Conservation (phyloP, 2,888 invertebrate species). For the Meta bourneti region DNA sequence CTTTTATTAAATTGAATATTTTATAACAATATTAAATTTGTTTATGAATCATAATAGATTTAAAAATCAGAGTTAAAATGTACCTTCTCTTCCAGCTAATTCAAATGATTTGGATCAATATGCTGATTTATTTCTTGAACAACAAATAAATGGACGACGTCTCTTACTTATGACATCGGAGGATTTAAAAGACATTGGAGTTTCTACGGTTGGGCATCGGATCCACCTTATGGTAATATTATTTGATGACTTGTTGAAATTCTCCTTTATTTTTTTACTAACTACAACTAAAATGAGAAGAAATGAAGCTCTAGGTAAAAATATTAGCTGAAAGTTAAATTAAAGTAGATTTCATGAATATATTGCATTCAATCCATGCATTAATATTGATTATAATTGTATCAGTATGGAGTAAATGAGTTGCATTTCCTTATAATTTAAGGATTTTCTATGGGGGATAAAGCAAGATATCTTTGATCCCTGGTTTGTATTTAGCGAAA, state of each 20-base stretch:
- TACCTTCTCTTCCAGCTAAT: conserved; percentile 49
- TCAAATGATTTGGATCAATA: conserved; percentile 80
- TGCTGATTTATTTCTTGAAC: conserved; percentile 79
- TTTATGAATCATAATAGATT: no score
- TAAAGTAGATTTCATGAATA: no score
- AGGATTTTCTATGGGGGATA: no score
- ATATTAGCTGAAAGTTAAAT: not conserved
- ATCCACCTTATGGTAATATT: conserved; percentile 79
- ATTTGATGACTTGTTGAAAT: not conserved
- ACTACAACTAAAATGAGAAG: not conserved
- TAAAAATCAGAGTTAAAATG: no score
- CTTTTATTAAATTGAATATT: no score
- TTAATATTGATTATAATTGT: no score
- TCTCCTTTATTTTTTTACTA: not conserved
- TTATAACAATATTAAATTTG: no score
- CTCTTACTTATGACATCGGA: conserved; percentile 79
- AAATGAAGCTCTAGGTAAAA: not conserved
- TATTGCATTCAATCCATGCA: no score
- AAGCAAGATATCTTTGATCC: no score
- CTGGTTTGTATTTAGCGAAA: no score
- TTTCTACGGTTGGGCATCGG: conserved; percentile 80
- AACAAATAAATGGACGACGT: conserved; percentile 80
- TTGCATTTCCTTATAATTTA: no score
- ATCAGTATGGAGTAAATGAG: no score
- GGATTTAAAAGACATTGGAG: conserved; percentile 80